Conservation (phyloP, 2,888 invertebrate species). For the Onthophagus sagittarius region DNA sequence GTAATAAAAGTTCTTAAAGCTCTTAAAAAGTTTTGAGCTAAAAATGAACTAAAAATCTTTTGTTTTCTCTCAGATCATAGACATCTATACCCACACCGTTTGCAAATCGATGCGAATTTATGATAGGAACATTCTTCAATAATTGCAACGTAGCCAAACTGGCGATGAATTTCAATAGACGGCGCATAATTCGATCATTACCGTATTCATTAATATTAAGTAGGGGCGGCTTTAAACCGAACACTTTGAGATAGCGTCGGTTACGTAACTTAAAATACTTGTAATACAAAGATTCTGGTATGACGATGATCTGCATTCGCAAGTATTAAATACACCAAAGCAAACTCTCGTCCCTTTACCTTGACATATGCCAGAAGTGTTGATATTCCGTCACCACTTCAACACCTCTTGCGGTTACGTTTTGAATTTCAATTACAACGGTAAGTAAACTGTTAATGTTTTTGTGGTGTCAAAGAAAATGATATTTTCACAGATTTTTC, state of each 20-base stretch:
- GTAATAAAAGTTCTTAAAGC: too few relatives aligned
- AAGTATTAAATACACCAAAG: not conserved
- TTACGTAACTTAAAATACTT: not conserved
- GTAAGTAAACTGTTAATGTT: not conserved
- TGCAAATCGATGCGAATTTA: slow-evolving; percentile 9
- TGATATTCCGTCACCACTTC: not conserved
- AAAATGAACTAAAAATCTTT: not conserved
- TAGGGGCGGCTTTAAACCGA: not conserved
- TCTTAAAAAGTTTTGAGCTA: too few relatives aligned
- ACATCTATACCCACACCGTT: not conserved
- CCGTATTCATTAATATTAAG: slow-evolving; percentile 7
- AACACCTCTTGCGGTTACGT: not conserved
- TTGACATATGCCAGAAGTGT: not conserved
- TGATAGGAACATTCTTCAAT: slow-evolving; percentile 2
- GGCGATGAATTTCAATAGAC: not conserved
- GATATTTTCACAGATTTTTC: not conserved
- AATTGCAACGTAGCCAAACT: slow-evolving; percentile 1
- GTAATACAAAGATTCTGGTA: not conserved
- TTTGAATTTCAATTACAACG: not conserved
- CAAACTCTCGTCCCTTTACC: not conserved
- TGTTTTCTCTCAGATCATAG: not conserved
- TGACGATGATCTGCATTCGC: not conserved
- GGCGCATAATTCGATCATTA: not conserved
- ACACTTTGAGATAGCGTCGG: not conserved
- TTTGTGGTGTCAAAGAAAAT: not conserved